phyloP scores from a whole-genome alignment of 2,888 invertebrate genomes.

The Zaprionus lineosus region DNA sequence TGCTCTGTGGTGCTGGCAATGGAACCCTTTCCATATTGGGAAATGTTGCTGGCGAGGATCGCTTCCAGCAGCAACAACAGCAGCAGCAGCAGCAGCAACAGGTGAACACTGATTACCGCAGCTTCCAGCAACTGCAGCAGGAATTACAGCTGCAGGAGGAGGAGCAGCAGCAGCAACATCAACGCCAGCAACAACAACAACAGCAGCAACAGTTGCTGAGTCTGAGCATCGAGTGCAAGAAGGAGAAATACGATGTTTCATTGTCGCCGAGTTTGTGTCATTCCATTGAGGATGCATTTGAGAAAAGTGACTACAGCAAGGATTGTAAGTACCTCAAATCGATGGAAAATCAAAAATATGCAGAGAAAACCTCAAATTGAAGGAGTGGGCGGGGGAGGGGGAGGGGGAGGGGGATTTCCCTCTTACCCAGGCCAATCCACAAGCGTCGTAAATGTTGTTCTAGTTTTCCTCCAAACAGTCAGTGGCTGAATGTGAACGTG shows the following conservation, averaged over 20 bases:
- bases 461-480: too few relatives aligned
- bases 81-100: slow-evolving; percentile 56
- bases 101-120: slow-evolving; percentile 43
- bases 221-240: slow-evolving; percentile 80
- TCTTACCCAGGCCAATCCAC: too few relatives aligned
- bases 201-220: slow-evolving; percentile 68
- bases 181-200: slow-evolving; percentile 65
- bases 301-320: slow-evolving; percentile 81
- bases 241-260: slow-evolving; percentile 75
- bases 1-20: slow-evolving; percentile 73
- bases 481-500: too few relatives aligned
- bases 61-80: slow-evolving; percentile 51
- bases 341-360: slow-evolving; percentile 11
- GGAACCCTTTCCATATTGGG: slow-evolving; percentile 69
- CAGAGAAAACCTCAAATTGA: slow-evolving; percentile 1
- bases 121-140: slow-evolving; percentile 59
- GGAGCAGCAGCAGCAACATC: slow-evolving; percentile 63
- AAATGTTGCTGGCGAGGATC: slow-evolving; percentile 46
- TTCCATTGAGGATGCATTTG: slow-evolving; percentile 82
- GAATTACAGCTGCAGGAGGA: slow-evolving; percentile 64
- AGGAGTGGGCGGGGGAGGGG: not conserved
- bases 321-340: slow-evolving; percentile 80
- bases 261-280: slow-evolving; percentile 77
- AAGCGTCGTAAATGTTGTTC: too few relatives aligned
- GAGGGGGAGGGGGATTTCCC: too few relatives aligned